Evolutionary conservation across 2,888 invertebrate species (phyloP), one percentile per base, ranked within the genome.

Genomic region (Cephus nigrinus): DNA sequence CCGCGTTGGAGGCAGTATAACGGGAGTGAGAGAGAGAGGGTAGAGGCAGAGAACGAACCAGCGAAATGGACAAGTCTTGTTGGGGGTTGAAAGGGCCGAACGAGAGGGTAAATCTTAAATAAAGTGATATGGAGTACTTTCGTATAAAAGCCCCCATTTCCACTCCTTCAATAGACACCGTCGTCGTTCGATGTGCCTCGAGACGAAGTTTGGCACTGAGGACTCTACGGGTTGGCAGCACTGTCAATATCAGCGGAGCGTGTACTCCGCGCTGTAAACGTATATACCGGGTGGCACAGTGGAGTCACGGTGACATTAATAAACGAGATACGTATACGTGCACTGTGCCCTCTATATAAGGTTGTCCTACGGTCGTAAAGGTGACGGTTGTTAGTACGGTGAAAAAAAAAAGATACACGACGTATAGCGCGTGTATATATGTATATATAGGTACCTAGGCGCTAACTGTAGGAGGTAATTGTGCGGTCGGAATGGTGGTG

Each of bases 61-160:
- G 88, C 89, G 90, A 91, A 91, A 91, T 91, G 91, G 91, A 91
- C 90, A 90, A 91, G 90, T 90, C 91, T 91, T 90, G 91, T 91
- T 90, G 90, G 89, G 89, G 91, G 89, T 88, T 90, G 90, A 90
- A 91, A 91, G 89, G 90, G 90, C 88, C 87, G 89, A 88, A 89
- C 84, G 89, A 90, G 91, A 91, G 90, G 91, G 91, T 90, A 91
- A 90, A 91, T 91, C 91, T 91, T 91, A 91, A 91, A 91, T 91
- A 91, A 91, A 90, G 91, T 91, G 91, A 91, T 91, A 91, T 91
- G 91, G 91, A 91, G 91, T 91, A 90, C 91, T 91, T 90, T 90
- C 89, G 90, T 91, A 91, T 90, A 90, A 90, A 90, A 90, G 91
- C 91, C 74, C 74, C 71, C 36, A 74, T 91, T 91, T 90, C 89